Conservation (phyloP, 2,797 vertebrate species). For the Amniataba percoides region DNA sequence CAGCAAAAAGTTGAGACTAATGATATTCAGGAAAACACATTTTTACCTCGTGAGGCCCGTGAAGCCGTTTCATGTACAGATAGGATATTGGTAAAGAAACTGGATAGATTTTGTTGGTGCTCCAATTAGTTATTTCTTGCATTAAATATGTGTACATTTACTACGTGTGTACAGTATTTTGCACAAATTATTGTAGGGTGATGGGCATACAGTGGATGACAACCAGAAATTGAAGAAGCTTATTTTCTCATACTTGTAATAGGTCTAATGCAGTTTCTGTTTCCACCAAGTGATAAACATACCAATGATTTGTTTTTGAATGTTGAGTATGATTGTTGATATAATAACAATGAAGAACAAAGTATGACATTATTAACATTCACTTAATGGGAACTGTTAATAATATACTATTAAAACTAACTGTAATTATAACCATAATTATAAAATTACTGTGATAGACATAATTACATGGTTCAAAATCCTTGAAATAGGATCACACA, state of each 20-base stretch:
- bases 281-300: not conserved
- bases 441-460: not conserved
- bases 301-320: not conserved
- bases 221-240: not conserved
- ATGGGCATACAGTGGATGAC: not conserved
- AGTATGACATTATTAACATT: not conserved
- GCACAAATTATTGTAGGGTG: not conserved
- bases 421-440: not conserved
- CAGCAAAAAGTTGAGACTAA: slow-evolving; percentile 50
- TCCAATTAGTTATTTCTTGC: no score
- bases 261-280: not conserved
- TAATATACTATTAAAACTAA: not conserved
- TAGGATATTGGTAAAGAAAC: not conserved
- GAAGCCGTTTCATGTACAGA: not conserved
- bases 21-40: slow-evolving; percentile 30
- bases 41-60: not conserved
- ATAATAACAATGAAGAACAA: not conserved
- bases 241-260: not conserved
- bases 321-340: not conserved
- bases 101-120: not conserved
- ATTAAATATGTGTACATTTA: not conserved
- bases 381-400: not conserved
- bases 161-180: not conserved
- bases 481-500: not conserved
- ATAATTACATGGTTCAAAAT: not conserved